Base-by-base conservation (phyloP, 2,113 vertebrate genomes). In the Aegithalos caudatus region DNA sequence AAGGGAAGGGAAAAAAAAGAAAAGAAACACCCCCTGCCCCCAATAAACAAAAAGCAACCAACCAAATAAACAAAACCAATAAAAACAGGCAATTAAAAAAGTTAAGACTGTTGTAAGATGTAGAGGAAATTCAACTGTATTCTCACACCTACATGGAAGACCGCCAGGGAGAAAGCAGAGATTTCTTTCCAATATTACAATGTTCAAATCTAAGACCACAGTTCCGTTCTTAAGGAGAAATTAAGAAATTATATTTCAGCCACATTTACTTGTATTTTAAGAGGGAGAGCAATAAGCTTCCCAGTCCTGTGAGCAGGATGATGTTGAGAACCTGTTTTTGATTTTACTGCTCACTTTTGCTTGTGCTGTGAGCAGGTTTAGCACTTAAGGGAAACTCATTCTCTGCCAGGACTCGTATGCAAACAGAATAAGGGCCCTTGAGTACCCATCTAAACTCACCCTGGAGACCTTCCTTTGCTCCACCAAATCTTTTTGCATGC, bases 251-350 rank as follows among this genome's bases (percentile, higher is more conserved):
- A 56, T 6, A 12, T 18, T 61, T 76, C 11, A 64, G 33, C 16
- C 24, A 61, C 1, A 50, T 64, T 54, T 60, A 35, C 2, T 44
- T 31, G 48, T 2, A 14, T 76, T 76, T 64, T 53, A 58, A 47
- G 23, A 62, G 22, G 57, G 2, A 42, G 1, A 28, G 7, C 6
- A 23, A 2, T 5, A 47, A 50, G 21, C 7, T 42, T 79, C 12
- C 11, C 12, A 47, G 18, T 0, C 3, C 6, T 23, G 1, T 7
- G 10, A 12, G 2, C 2, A 0, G 0, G 6, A 5, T 40, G 23
- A 29, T 1, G 0, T 11, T 44, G 28, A 54, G 17, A 29, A 45
- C 3, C 2, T 9, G 1, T 19, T 51, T 3, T 25, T 80, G n/a
- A 47, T n/a, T 51, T 44, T 87, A 10, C 0, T 3, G 2, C 23